A percentile compares a stretch with the other conserved stretches of the same genome.
phyloP scores from a whole-genome alignment of 2,797 vertebrate genomes.

The Telmatherina bonti region DNA sequence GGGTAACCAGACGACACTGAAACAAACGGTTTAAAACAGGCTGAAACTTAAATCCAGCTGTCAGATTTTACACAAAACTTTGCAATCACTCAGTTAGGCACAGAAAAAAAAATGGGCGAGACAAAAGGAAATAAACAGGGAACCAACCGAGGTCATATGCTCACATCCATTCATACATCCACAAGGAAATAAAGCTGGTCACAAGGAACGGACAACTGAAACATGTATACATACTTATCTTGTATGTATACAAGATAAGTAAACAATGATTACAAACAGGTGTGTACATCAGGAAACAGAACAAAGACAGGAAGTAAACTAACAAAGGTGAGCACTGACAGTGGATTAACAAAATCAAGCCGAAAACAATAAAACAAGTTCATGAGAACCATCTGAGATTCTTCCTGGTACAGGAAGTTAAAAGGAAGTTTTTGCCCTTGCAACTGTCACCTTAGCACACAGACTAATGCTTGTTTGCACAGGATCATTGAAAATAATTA shows the following conservation, averaged over 20 bases:
- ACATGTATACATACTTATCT: background rate
- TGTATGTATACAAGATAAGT: background rate
- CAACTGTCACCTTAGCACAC: background rate
- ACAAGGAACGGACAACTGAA: background rate
- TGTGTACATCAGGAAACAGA: background rate
- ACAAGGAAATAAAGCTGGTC: background rate
- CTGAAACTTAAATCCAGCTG: background rate
- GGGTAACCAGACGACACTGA: background rate
- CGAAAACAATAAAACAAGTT: background rate
- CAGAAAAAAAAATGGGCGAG: background rate
- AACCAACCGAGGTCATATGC: background rate
- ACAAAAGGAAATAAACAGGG: background rate
- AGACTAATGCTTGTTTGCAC: background rate
- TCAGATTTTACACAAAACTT: background rate
- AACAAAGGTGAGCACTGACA: background rate
- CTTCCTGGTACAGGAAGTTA: background rate
- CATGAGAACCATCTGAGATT: background rate
- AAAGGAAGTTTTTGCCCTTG: background rate
- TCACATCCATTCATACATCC: background rate
- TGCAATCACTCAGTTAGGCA: too few relatives aligned
- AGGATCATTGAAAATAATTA: background rate
- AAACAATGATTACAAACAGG: background rate
- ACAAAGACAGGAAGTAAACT: slow-evolving; percentile 1
- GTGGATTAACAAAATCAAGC: background rate
- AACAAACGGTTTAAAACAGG: background rate